Evolutionary conservation across 2,113 vertebrate genomes (phyloP), one percentile per base, ranked within the genome.

Genomic region (Ramphastos sulfuratus): DNA sequence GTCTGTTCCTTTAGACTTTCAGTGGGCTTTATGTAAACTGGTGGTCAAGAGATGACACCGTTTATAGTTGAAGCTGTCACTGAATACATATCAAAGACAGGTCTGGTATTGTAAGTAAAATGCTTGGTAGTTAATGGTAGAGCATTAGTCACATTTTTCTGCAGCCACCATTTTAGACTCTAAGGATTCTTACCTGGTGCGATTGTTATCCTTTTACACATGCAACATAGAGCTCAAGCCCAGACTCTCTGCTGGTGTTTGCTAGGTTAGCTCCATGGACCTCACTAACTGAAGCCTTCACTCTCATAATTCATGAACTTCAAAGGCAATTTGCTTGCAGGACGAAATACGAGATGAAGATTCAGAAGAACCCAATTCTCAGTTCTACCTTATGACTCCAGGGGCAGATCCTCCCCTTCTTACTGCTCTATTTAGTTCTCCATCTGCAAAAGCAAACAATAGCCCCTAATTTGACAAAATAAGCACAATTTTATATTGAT

Each of bases 261-360:
- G 78, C 76, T 56, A 12, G 58, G 65, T 83, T 83, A 72, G 58
- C 76, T 87, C 58, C 44, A 17, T 4, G 25, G 73, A 56, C 85
- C 58, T 85, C 15, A 1, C 23, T 27, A 66, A n/a, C 37, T 17
- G 17, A 59, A 72, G 37, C 50, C 65, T 69, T 82, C 48, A 52
- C 69, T 67, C 79, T 75, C 72, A 25, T 75, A 82, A 91, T 65
- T 84, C 20, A 67, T 33, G n/a, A 83, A 6, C 39, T 91, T 93
- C 77, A 83, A 70, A 93, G 73, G 77, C 83, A 93, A 70, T 72
- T 71, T 88, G 66, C 82, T 88, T 78, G 83, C 54, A 84, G 85
- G 63, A 88, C 71, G 35, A 83, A 90, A 76, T 60, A 85, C 76
- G 72, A 91, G 82, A 80, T 70, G 21, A 54, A 77, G 79, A 89